phyloP scores from a whole-genome alignment of 2,113 vertebrate genomes.

The Ciconia boyciana region DNA sequence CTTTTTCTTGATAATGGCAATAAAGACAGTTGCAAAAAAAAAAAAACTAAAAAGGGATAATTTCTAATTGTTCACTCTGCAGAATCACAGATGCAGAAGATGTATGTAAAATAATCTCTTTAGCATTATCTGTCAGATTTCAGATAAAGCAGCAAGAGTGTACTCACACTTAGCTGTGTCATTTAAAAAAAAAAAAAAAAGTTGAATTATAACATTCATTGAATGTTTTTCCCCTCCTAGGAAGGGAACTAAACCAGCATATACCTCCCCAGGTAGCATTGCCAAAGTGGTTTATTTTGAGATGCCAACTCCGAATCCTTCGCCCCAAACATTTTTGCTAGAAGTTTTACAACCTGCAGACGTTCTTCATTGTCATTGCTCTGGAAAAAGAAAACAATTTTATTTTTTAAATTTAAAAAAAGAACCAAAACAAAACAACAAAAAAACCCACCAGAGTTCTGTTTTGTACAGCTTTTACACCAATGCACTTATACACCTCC shows the following conservation, averaged over 20 bases:
- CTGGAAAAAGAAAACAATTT: constrained; percentile 68
- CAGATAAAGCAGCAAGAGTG: not conserved
- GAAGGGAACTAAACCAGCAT: not conserved
- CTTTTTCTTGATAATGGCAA: not conserved
- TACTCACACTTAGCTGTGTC: not conserved
- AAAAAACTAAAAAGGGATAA: not conserved
- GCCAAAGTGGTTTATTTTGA: constrained; percentile 98
- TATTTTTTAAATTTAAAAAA: not conserved
- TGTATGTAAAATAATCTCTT: not conserved
- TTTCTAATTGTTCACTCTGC: not conserved
- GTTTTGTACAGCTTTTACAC: not conserved
- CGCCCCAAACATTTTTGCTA: constrained; percentile 99
- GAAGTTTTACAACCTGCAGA: constrained; percentile 95
- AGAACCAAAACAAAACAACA: not conserved
- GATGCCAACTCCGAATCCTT: constrained; percentile 96
- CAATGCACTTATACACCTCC: not conserved
- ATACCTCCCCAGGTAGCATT: constrained; percentile 98
- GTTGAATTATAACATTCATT: not conserved
- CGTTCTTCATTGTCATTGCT: constrained; percentile 99
- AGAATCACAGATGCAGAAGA: not conserved
- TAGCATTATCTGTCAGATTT: not conserved
- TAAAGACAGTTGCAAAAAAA: not conserved
- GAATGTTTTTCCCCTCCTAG: not conserved
- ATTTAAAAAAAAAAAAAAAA: not conserved
- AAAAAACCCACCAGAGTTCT: not conserved